phyloP scores from a whole-genome alignment of 1,140 invertebrate species.

The Ectropis grisescens region DNA sequence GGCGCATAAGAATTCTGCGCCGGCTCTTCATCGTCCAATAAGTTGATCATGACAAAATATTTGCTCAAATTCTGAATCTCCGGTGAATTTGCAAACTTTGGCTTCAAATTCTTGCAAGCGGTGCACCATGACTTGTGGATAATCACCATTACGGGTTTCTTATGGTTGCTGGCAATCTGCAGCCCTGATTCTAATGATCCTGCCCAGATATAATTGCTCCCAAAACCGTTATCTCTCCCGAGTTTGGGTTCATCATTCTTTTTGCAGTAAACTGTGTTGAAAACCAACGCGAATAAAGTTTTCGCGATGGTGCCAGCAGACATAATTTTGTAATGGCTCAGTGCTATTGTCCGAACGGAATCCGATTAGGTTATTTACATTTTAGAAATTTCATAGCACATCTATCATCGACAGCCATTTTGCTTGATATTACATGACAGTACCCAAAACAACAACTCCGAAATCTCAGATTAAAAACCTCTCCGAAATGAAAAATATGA shows the following conservation, averaged over 20 bases:
- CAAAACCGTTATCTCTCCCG: constrained; percentile 55
- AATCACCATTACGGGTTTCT: constrained; percentile 73
- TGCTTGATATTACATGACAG: constrained; percentile 11
- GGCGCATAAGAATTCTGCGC: constrained; percentile 60
- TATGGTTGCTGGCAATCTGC: constrained; percentile 45
- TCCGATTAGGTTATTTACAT: constrained; percentile 22
- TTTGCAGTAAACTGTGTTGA: constrained; percentile 30
- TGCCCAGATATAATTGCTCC: constrained; percentile 54
- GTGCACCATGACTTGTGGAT: constrained; percentile 77
- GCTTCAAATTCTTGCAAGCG: constrained; percentile 74
- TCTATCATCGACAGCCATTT: constrained; percentile 22
- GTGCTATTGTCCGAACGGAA: constrained; percentile 6
- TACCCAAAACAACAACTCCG: too few relatives aligned
- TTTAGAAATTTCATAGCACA: constrained; percentile 17
- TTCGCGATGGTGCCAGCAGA: constrained; percentile 29
- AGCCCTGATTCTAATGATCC: constrained; percentile 67
- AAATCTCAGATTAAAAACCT: too few relatives aligned
- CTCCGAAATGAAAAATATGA: too few relatives aligned
- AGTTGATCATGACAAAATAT: constrained; percentile 74
- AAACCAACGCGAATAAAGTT: constrained; percentile 30
- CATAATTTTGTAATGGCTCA: constrained; percentile 19
- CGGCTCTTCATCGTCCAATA: constrained; percentile 71
- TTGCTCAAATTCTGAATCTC: constrained; percentile 70
- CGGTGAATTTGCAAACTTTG: constrained; percentile 69
- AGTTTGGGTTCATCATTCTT: constrained; percentile 1